Evolutionary conservation across 2,113 vertebrate species (phyloP), one percentile per base, ranked within the genome.

Genomic region (Chionomys nivalis): DNA sequence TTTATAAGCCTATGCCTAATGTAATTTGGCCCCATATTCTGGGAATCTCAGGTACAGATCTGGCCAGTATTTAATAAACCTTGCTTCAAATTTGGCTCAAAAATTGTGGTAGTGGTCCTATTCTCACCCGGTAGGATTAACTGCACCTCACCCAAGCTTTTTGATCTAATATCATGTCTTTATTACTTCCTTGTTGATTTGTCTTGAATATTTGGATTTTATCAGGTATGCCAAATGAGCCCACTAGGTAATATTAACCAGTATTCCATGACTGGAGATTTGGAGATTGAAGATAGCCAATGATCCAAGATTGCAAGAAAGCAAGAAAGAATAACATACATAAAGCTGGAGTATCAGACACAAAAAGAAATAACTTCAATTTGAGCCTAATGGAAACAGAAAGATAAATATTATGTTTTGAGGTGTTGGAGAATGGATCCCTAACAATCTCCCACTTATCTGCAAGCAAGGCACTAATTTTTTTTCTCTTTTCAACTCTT

Each of bases 151-250:
- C 2, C 61, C 26, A 21, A 33, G 14, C 10, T 85, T 42, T 85
- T 28, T 85, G 17, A 33, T 85, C 61, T 63, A 42, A 31, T 39
- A 65, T 44, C 19, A 44, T 47, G 73, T 23, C 65, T 87, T 93
- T 17, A 75, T 42, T 94, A 23, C 70, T 92, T 93, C 28, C 90
- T 85, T 83, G n/a, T 44, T 90, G 42, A 44, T 47, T 61, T 95
- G 19, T 65, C 24, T 88, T 68, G 14, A 36, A 90, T 72, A 58
- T 44, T 42, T 83, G n/a, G 75, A 16, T 0, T 85, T 52, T 93
- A 94, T 44, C 44, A 90, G n/a, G 65, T 78, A 92, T 33, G 11
- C 72, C 42, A 76, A 28, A 52, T 86, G n/a, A 97, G 65, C 16
- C 17, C 75, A 44, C 39, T 91, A 24, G 44, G 28, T 72, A 95